Base-by-base conservation (phyloP, 1,140 invertebrate species). In the Aphaenogaster ashmeadi region DNA sequence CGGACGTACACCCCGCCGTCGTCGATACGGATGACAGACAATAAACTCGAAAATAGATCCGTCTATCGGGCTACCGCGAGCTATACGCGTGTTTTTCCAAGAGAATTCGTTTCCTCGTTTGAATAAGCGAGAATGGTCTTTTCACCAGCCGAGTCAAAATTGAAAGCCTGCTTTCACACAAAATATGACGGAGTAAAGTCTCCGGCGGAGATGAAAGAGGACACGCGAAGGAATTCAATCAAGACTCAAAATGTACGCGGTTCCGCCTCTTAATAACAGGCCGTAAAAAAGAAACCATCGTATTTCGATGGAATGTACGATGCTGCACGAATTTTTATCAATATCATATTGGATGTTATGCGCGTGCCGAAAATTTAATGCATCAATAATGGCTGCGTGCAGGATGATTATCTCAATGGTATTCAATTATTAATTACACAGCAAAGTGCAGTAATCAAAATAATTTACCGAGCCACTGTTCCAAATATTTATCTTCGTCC, bases 21-120 rank as follows among this genome's bases (percentile, higher is more conserved):
- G 9, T 36, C 54, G 69, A 74, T 83, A 52, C 9, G n/a, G 1
- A 44, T 56, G 50, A 33, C 54, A 60, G 41, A 74, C 69, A 60
- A 62, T 50, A 83, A 58, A 75, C 9, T 74, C 18, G n/a, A 60
- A 69, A 72, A 58, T 81, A 71, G 21, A 74, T 50, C 21, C 13
- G 56, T 11, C 56, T 58, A 27, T 47, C 52, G 15, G 7, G n/a
- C 3, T 33, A 21, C 18, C 44, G 33, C 27, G 33, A 47, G 71
- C 18, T 18, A 44, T 69, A 74, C n/a, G 41, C 4, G 18, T 74
- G 33, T 84, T 47, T 72, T 38, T 27, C 27, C 41, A 38, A n/a
- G 4, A n/a, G 4, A 50, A 27, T 21, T 72, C 11, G 41, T 72
- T 79, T 18, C 5, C 15, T 58, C 52, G 64, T 81, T 56, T 52